These are phyloP conservation scores for Campylomormyrus numenius DNA, from an alignment of 2,113 vertebrate genomes.

Conservation along the genomic window DNA sequence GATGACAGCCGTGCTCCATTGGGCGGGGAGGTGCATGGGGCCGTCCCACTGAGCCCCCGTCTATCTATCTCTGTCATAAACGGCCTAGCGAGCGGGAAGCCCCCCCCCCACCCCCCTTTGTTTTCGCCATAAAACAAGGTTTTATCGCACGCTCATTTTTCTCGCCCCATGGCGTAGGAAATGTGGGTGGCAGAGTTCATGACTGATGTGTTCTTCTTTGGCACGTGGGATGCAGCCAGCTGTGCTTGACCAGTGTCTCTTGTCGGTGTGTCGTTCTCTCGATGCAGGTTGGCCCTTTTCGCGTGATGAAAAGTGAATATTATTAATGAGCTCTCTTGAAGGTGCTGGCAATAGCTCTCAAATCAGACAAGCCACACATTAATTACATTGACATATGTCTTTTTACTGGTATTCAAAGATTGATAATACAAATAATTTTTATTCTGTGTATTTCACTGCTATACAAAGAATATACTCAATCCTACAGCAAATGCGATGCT, in stretches of 20 bases:
- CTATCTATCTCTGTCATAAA: constrained; percentile 16
- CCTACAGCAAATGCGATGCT: background rate
- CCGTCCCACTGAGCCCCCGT: background rate
- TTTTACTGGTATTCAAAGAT: background rate
- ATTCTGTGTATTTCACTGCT: background rate
- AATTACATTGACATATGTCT: background rate
- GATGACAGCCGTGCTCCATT: background rate
- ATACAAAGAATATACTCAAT: background rate
- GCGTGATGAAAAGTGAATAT: background rate
- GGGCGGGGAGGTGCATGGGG: background rate
- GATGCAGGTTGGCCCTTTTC: background rate
- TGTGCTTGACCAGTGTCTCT: background rate
- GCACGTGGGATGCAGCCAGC: background rate
- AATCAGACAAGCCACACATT: background rate
- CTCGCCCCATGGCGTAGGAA: background rate
- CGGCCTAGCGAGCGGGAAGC: background rate
- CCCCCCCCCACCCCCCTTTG: background rate
- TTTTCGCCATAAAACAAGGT: background rate
- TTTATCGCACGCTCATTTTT: background rate
- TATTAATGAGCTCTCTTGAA: background rate
- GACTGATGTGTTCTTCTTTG: background rate
- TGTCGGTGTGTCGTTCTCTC: background rate
- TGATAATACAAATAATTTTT: background rate
- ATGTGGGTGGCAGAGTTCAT: background rate
- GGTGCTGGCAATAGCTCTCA: background rate